Conservation (phyloP, 2,888 invertebrate species). For the Polyommatus iphigenia region DNA sequence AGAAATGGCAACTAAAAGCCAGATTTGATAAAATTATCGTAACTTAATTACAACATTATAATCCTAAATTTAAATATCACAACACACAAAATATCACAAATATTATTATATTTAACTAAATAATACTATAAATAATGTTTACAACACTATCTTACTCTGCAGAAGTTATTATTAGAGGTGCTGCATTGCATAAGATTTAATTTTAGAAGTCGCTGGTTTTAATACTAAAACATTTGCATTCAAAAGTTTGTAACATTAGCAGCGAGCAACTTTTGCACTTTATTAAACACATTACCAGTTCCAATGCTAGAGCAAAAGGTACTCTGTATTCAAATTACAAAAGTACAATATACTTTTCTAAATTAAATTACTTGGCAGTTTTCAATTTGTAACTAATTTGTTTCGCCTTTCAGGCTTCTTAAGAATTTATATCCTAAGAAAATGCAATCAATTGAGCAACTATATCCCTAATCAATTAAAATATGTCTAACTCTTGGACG, state of each 20-base stretch:
- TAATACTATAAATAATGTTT: constrained; percentile 25
- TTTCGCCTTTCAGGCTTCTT: constrained; percentile 3
- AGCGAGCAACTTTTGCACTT: not conserved
- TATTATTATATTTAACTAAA: constrained; percentile 31
- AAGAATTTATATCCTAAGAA: constrained; percentile 46
- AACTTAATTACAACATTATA: not conserved
- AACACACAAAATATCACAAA: constrained; percentile 68
- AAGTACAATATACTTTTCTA: not conserved
- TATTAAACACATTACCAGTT: not conserved
- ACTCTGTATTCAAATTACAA: not conserved
- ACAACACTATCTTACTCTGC: not conserved
- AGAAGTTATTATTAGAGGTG: not conserved
- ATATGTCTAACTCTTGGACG: constrained; percentile 64
- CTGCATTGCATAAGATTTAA: constrained; percentile 19
- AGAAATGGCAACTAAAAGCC: not conserved
- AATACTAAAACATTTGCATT: constrained; percentile 19
- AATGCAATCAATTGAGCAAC: constrained; percentile 77
- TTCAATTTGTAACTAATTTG: constrained; percentile 26
- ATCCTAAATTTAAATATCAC: constrained; percentile 52
- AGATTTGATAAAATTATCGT: not conserved
- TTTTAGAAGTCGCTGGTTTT: constrained; percentile 9
- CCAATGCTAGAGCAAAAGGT: not conserved
- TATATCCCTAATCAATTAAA: constrained; percentile 47
- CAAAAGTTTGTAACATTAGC: not conserved
- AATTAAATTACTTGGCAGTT: constrained; percentile 24